Evolutionary conservation across 2,113 vertebrate species (phyloP), one percentile per base, ranked within the genome.

Genomic region (Murina feae): DNA sequence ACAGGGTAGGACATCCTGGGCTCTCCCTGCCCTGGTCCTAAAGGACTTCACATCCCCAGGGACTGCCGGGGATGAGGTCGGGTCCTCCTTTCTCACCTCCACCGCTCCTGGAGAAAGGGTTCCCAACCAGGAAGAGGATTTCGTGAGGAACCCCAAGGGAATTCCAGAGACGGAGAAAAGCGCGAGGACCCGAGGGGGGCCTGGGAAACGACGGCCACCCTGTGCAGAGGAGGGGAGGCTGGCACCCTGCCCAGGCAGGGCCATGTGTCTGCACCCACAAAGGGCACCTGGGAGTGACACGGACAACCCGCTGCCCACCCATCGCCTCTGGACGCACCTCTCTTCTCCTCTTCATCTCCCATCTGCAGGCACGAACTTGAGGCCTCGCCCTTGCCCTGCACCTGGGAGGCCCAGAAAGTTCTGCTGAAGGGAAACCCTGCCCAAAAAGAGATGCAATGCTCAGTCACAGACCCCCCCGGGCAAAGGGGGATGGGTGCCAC

Each of bases 341-440:
- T 44, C 88, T 65, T 81, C 55, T 96, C 86, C 55, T 96, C 86
- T 55, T 90, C 92, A 3, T 60, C 71, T 78, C 58, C 90, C 8
- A 35, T 25, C 23, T 42, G 89, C 47, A 25, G 9, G 44, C 82
- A 25, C 0, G 65, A 72, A 55, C 76, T 68, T 0, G 87, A n/a
- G n/a, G 76, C 81, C 81, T 95, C 91, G 0, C 53, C 87, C 76
- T 96, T 97, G 47, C 79, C 60, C 47, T 76, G 93, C 28, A 63
- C 53, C 42, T 91, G 97, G 30, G 96, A 72, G 39, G 71, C 66
- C 96, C 96, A 94, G 84, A 96, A 81, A 88, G 94, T 92, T 72
- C 90, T 94, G 91, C 80, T 53, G 79, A 96, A 89, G 53, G 96
- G 96, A 87, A 96, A 95, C 30, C 91, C 95, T 97, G 92, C 44